A percentile compares a stretch with the other conserved stretches of the same genome.
These are phyloP conservation scores for Formica selysi DNA, from an alignment of 1,140 invertebrate genomes.

Conservation along the genomic window DNA sequence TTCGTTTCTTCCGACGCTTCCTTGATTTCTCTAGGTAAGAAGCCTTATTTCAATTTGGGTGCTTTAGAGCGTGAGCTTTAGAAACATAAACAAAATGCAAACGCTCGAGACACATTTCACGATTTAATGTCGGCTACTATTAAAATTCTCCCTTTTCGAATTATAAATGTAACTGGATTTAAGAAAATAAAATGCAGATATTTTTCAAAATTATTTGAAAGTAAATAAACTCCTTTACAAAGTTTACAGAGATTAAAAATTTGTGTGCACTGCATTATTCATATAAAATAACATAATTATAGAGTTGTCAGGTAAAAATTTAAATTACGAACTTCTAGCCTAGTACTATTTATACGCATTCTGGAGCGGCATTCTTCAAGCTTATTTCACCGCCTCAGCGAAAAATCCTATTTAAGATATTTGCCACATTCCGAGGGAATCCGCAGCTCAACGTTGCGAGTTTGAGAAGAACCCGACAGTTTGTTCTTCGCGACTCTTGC, in stretches of 20 bases:
- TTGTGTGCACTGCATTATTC: not conserved
- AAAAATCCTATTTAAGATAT: slow-evolving; percentile 29
- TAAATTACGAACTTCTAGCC: not conserved
- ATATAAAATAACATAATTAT: slow-evolving; percentile 11
- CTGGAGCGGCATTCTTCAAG: not conserved
- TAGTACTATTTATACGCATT: slow-evolving; percentile 22
- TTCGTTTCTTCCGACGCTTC: not conserved
- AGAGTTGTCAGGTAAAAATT: slow-evolving; percentile 20
- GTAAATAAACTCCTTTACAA: not conserved
- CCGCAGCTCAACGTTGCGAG: slow-evolving; percentile 27
- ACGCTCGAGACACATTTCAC: slow-evolving; percentile 43
- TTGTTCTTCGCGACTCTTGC: slow-evolving; percentile 26
- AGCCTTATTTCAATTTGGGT: too few relatives aligned
- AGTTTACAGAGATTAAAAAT: slow-evolving; percentile 1
- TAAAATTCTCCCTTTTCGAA: not conserved
- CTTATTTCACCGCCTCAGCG: slow-evolving; percentile 28
- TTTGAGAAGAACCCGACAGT: slow-evolving; percentile 15
- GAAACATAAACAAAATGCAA: too few relatives aligned
- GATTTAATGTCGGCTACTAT: slow-evolving; percentile 45
- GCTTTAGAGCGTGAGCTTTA: too few relatives aligned
- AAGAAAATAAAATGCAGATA: not conserved
- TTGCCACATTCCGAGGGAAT: not conserved
- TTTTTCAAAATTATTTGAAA: not conserved
- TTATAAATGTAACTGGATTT: not conserved
- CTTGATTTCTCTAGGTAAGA: slow-evolving; percentile 31